Evolutionary conservation across 2,888 invertebrate species (phyloP), one percentile per base, ranked within the genome.

Genomic region (Ormyrus pomaceus): DNA sequence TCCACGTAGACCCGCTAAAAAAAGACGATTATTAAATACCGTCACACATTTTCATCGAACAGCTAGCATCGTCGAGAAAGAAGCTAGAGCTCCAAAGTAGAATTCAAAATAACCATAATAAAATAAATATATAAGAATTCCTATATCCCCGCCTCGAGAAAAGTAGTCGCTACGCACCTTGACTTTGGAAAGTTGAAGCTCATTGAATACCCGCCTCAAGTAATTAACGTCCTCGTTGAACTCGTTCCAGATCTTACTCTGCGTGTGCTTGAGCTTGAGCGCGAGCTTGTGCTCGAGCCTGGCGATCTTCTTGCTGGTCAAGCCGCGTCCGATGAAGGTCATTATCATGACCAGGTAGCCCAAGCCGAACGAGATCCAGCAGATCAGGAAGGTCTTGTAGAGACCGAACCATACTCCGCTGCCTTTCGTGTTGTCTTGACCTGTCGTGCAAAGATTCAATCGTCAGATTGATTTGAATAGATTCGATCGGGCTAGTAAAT

Each of bases 271-370:
- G 79, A 96, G 92, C 87, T 96, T 96, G 82, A 92, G 91, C 0
- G 95, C 95, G 75, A 97, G 91, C 88, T 95, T 95, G 86, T 95
- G 95, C 88, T 97, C 96, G 83, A 96, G 91, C 85, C 93, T 92
- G 56, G 94, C 93, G 74, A 97, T 93, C 85, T 94, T 93, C 88
- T 96, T 96, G 84, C 96, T 96, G 73, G 93, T 92, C 93, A 96
- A 93, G 5, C 95, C 95, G 79, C 94, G 93, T 0, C 96, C 95
- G 84, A 97, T 96, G 87, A 96, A 97, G 1, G 96, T 95, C 84
- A 97, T 93, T 65, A 97, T 94, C 97, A 98, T 98, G 46, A 97
- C 94, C 64, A 97, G 93, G 90, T 98, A 98, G 0, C 97, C 97
- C 82, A 98, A 92, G 0, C 98, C 97, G 87, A 97, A 97, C 81